Evolutionary conservation across 2,888 invertebrate species (phyloP).

Genomic region (Teinopalpus imperialis): DNA sequence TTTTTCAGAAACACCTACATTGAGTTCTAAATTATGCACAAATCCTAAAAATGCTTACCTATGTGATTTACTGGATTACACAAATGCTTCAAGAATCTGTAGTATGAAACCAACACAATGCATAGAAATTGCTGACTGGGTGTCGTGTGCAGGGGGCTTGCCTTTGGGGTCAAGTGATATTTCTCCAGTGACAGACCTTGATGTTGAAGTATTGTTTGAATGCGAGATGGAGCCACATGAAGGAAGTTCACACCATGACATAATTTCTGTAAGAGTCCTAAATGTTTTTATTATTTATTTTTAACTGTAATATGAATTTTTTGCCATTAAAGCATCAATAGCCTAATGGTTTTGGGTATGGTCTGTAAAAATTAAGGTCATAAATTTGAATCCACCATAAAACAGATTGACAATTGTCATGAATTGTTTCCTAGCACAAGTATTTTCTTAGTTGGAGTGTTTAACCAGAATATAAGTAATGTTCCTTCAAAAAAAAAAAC

Average conservation of each 20-base stretch:
- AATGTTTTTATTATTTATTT: neutral
- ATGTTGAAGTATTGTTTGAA: conserved; percentile 70
- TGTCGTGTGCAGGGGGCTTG: conserved; percentile 63
- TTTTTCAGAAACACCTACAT: conserved; percentile 71
- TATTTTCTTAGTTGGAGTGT: no score
- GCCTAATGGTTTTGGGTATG: no score
- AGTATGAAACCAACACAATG: conserved; percentile 74
- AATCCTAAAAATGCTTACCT: conserved; percentile 81
- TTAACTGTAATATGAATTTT: no score
- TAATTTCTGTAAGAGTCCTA: conserved; percentile 48
- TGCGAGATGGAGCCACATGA: conserved; percentile 75
- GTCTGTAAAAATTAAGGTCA: no score
- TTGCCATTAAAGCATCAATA: no score
- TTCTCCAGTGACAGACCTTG: conserved; percentile 54
- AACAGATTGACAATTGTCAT: no score
- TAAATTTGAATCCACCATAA: no score
- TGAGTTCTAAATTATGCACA: conserved; percentile 79
- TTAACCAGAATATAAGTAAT: no score
- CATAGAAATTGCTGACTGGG: conserved; percentile 72
- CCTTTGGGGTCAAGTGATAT: conserved; percentile 63
- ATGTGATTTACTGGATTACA: conserved; percentile 82
- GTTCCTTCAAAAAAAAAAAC: no score
- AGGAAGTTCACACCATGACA: conserved; percentile 47
- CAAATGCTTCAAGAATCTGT: conserved; percentile 70
- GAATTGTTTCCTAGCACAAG: no score